Evolutionary conservation across 92 coral and sea anemone species (phyloP).

Genomic region (Zoanthus gigantus): DNA sequence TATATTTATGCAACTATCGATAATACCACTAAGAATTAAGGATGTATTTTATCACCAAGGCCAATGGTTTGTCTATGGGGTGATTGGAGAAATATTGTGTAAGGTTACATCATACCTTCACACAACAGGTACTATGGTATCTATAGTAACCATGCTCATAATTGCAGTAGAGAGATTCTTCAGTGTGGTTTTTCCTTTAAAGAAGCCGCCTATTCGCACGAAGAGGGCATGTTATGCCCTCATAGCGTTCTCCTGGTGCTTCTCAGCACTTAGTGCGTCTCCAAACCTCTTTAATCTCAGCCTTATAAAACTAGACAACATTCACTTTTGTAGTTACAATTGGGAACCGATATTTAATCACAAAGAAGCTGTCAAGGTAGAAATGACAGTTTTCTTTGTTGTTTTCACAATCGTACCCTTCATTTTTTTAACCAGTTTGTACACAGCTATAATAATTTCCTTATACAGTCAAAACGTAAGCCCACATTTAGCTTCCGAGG

Average conservation of each 20-base stretch:
- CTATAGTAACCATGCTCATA: constrained; percentile 56
- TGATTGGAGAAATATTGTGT: constrained; percentile 48
- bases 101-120: constrained; percentile 21
- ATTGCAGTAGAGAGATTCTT: constrained; percentile 67
- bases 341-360: constrained; percentile 49
- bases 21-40: constrained; percentile 41
- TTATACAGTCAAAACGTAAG: background rate
- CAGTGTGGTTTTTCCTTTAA: constrained; percentile 57
- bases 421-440: constrained; percentile 27
- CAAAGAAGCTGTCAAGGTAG: background rate
- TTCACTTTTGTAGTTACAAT: background rate
- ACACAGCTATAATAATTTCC: constrained; percentile 47
- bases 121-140: constrained; percentile 37
- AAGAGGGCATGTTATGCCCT: constrained; percentile 39
- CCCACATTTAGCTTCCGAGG: constrained; percentile 35
- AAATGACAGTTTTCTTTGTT: constrained; percentile 10
- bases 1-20: constrained; percentile 28
- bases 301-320: background rate
- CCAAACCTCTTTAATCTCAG: constrained; percentile 36
- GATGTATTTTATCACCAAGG: constrained; percentile 41
- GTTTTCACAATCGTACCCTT: constrained; percentile 51
- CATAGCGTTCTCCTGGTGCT: constrained; percentile 54
- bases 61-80: constrained; percentile 52
- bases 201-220: constrained; percentile 47
- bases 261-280: constrained; percentile 19